These are phyloP conservation scores for Catharus fuscescens DNA, from an alignment of 2,113 vertebrate genomes.

Conservation along the genomic window DNA sequence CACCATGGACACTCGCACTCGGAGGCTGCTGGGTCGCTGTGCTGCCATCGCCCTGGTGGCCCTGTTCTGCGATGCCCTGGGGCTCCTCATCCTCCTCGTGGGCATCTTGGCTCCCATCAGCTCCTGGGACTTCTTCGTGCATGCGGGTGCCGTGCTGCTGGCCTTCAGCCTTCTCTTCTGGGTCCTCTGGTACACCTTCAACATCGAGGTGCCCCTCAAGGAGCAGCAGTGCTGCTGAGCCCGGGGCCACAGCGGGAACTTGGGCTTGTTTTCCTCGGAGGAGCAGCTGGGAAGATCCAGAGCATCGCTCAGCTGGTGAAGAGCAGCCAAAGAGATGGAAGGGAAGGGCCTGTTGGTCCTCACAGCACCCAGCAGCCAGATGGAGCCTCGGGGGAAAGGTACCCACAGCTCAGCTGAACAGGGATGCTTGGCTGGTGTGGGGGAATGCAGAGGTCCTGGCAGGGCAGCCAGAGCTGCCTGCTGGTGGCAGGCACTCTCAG, in stretches of 20 bases:
- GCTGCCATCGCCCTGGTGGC: slow-evolving; percentile 65
- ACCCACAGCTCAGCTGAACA: not conserved
- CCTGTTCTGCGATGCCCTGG: slow-evolving; percentile 73
- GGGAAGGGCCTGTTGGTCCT: not conserved
- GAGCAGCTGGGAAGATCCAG: not conserved
- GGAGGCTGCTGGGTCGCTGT: slow-evolving; percentile 33
- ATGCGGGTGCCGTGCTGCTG: slow-evolving; percentile 81
- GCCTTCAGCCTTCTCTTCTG: slow-evolving; percentile 87
- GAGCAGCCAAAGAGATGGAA: not conserved
- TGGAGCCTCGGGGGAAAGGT: slow-evolving; percentile 21
- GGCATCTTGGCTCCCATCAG: slow-evolving; percentile 78
- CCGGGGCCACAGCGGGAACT: fast-evolving
- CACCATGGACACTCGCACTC: not conserved
- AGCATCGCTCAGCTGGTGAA: not conserved
- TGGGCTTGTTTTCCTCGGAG: not conserved
- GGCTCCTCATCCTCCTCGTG: slow-evolving; percentile 80
- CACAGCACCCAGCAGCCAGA: not conserved
- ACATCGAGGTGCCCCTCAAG: slow-evolving; percentile 75
- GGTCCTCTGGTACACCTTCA: slow-evolving; percentile 87
- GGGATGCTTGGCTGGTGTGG: not conserved
- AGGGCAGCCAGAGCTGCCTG: not conserved
- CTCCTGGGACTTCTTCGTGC: slow-evolving; percentile 89
- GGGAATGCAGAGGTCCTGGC: not conserved
- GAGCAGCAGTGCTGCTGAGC: slow-evolving; percentile 52
- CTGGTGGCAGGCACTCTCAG: not conserved